phyloP scores from a whole-genome alignment of 2,888 invertebrate genomes.

The Selenia dentaria region DNA sequence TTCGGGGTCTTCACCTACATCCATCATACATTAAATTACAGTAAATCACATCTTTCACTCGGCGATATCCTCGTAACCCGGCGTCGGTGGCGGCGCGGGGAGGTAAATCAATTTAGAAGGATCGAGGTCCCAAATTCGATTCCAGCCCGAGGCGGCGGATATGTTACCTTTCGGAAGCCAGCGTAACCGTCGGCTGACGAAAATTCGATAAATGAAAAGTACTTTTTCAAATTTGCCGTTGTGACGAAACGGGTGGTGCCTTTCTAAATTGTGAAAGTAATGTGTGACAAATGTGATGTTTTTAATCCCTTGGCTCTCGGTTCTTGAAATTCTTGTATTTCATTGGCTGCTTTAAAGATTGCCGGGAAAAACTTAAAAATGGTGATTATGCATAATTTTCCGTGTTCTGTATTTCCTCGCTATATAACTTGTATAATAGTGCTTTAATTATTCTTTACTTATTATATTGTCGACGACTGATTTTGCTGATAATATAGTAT shows the following conservation, averaged over 20 bases:
- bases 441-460: no score
- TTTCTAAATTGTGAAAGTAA: not conserved
- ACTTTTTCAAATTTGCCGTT: conserved; percentile 43
- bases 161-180: conserved; percentile 59
- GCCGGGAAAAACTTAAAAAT: no score
- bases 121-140: conserved; percentile 77
- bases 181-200: conserved; percentile 58
- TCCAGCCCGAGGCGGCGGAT: conserved; percentile 64
- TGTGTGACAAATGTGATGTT: not conserved
- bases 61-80: conserved; percentile 55
- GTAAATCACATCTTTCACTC: conserved; percentile 45
- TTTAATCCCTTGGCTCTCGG: no score
- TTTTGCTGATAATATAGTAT: no score
- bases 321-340: no score
- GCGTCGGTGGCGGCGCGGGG: conserved; percentile 47
- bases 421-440: no score
- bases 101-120: conserved; percentile 75
- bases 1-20: conserved; percentile 21
- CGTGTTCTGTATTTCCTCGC: no score
- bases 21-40: conserved; percentile 36
- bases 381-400: no score
- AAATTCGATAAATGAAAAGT: conserved; percentile 67
- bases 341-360: no score
- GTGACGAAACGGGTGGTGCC: conserved; percentile 1
- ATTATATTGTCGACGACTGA: no score